Base-by-base conservation (phyloP, 2,113 vertebrate genomes). In the Pomatostomus ruficeps region DNA sequence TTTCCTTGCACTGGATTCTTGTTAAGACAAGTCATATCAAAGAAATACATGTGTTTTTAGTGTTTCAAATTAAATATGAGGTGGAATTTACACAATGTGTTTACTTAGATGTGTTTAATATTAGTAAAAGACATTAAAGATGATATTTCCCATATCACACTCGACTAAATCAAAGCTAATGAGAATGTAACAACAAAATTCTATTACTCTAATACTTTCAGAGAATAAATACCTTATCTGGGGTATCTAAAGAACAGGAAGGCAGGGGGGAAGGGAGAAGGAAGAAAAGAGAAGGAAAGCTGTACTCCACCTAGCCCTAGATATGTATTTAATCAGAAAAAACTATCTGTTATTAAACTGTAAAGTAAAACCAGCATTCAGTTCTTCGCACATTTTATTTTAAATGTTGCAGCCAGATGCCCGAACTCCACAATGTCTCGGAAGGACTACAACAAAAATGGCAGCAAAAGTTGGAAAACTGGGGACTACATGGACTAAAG, bases 221-320 rank as follows among this genome's bases (percentile, higher is more conserved):
- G 14, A 72, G 45, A 70, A 23, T n/a, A 90, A 92, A 70, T 38
- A 71, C 23, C 10, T 85, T 67, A 59, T 26, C 40, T 63, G 8
- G 8, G 15, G 7, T 48, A 87, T 28, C 51, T 82, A 40, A n/a
- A 85, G 5, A 88, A 71, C 16, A 68, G 14, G n/a, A 63, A 49
- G 28, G 6, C 1, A 36, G 31, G 4, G 11, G 8, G 9, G 6
- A 21, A 2, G 20, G 23, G 14, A 5, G 16, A 45, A 10, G 7
- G 6, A 51, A 24, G 15, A 67, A 59, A 57, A 49, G 2, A 43
- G 6, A 28, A 59, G 68, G 11, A 1, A 70, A 49, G 14, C 7
- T 36, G 46, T 46, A 79, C 7, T 62, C 14, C 14, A 43, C 8
- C 54, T 54, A 74, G 17, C 57, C 43, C 59, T 62, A 63, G 25